Percentiles rank a stretch among this genome's conserved stretches.
Conservation (phyloP, 2,113 vertebrate species). For the Cyprinus carpio region DNA sequence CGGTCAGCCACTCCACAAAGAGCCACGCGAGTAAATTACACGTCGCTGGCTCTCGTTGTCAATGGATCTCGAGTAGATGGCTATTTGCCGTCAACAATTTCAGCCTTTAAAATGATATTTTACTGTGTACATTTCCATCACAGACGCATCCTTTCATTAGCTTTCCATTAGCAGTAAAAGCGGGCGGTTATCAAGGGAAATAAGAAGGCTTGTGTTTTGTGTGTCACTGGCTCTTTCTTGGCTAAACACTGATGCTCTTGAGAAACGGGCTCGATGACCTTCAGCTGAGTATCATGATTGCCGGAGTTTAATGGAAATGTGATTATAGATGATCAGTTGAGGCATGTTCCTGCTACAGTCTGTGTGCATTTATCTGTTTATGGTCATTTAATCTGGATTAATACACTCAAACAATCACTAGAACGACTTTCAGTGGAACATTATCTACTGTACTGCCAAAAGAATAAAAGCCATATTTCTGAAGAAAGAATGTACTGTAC, state of each 20-base stretch:
- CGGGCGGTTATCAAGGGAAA: conserved; percentile 44
- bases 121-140: conserved; percentile 30
- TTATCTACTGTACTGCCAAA: not conserved
- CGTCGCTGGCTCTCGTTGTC: conserved; percentile 29
- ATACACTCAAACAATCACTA: not conserved
- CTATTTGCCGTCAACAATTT: conserved; percentile 44
- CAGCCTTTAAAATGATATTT: conserved; percentile 15
- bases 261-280: conserved; percentile 33
- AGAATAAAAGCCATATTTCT: not conserved
- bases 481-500: not conserved
- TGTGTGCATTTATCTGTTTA: not conserved
- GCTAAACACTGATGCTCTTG: conserved; percentile 24
- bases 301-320: conserved; percentile 38
- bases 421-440: not conserved
- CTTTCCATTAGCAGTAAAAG: conserved; percentile 36
- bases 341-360: not conserved
- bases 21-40: conserved; percentile 37
- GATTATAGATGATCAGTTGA: conserved; percentile 8
- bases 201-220: conserved; percentile 26
- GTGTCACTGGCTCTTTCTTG: conserved; percentile 24
- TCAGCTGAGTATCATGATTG: conserved; percentile 26
- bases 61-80: conserved; percentile 38
- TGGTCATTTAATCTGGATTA: not conserved
- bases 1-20: conserved; percentile 33
- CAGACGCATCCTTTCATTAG: conserved; percentile 43